Evolutionary conservation across 2,888 invertebrate genomes (phyloP).

Genomic region (Belgica antarctica): DNA sequence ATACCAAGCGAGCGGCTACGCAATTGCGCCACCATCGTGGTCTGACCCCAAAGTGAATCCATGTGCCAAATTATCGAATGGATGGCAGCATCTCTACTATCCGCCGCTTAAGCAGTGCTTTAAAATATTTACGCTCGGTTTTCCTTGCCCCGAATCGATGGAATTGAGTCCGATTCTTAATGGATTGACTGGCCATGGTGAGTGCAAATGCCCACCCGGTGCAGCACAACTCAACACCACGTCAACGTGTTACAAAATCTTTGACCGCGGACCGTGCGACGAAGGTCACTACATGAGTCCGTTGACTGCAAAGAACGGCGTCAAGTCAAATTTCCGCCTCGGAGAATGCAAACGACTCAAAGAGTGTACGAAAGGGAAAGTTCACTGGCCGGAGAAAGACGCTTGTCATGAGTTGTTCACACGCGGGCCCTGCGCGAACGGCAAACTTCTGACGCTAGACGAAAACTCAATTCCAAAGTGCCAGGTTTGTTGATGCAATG

Average conservation of each 20-base stretch:
- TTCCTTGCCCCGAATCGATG: conserved; percentile 81
- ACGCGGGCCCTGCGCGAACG: conserved; percentile 74
- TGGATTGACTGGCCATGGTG: conserved; percentile 58
- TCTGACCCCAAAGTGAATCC: conserved; percentile 78
- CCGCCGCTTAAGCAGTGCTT: conserved; percentile 80
- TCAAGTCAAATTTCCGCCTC: conserved; percentile 59
- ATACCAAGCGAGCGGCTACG: conserved; percentile 43
- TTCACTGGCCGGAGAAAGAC: conserved; percentile 75
- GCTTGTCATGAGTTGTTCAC: conserved; percentile 70
- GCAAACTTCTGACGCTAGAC: conserved; percentile 65
- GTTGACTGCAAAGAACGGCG: conserved; percentile 53
- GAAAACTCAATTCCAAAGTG: conserved; percentile 66
- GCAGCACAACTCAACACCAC: conserved; percentile 70
- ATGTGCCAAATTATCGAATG: conserved; percentile 73
- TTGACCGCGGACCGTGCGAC: conserved; percentile 71
- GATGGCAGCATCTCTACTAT: conserved; percentile 86
- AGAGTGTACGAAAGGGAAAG: conserved; percentile 63
- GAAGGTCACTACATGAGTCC: conserved; percentile 75
- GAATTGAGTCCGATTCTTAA: conserved; percentile 66
- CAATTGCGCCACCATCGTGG: conserved; percentile 82
- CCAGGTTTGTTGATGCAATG: conserved; percentile 54
- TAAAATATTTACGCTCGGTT: conserved; percentile 77
- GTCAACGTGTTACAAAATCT: conserved; percentile 71
- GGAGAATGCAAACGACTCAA: conserved; percentile 70
- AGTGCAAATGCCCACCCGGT: conserved; percentile 80